A percentile compares a stretch with the other conserved stretches of the same genome.
These are phyloP conservation scores for Rhabdomys dilectus DNA, from an alignment of 2,113 vertebrate genomes.

Conservation along the genomic window DNA sequence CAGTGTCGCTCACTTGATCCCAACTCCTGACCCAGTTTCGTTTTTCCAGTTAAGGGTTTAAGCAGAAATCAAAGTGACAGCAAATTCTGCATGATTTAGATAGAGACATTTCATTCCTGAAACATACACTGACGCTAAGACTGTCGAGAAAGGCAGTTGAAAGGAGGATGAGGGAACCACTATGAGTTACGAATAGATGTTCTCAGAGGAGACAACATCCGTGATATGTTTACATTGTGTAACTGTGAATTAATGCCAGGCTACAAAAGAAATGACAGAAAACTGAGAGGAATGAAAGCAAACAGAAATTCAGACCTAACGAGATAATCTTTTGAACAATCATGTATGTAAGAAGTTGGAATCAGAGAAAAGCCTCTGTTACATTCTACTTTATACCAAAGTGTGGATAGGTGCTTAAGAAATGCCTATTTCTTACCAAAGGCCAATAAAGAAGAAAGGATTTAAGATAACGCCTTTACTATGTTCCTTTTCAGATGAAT, in stretches of 20 bases:
- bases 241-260: conserved; percentile 24
- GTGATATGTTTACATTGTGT: background rate
- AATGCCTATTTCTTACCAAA: conserved; percentile 46
- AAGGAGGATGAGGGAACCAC: background rate
- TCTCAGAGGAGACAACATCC: background rate
- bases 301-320: background rate
- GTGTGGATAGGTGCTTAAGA: background rate
- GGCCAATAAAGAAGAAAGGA: background rate
- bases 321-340: background rate
- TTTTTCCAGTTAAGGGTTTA: conserved; percentile 50
- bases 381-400: background rate
- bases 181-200: conserved; percentile 8
- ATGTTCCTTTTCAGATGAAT: conserved; percentile 20
- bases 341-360: background rate
- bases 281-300: background rate
- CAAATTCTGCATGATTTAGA: conserved; percentile 60
- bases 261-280: conserved; percentile 18
- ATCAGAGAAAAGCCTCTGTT: background rate
- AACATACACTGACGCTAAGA: background rate
- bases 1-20: background rate
- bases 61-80: conserved; percentile 38
- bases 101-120: conserved; percentile 51
- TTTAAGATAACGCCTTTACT: conserved; percentile 26
- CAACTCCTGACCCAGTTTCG: conserved; percentile 57
- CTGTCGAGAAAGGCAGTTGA: background rate